A percentile compares a stretch with the other conserved stretches of the same genome.
These are phyloP conservation scores for Halcyon leucocephala DNA, from an alignment of 2,797 vertebrate genomes.

Conservation along the genomic window DNA sequence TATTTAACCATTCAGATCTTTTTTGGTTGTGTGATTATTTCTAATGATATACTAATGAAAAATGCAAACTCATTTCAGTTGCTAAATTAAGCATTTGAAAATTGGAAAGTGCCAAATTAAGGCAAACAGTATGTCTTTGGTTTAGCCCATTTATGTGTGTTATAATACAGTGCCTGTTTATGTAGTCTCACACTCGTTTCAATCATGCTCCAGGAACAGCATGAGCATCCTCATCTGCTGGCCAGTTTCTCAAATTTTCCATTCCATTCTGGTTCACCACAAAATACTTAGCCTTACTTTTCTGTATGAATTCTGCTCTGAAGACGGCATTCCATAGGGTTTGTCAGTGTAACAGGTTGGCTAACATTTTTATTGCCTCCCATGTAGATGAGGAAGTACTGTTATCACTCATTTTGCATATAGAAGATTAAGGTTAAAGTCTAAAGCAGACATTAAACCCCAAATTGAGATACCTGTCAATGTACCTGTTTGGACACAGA, in stretches of 20 bases:
- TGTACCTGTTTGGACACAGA: accelerated
- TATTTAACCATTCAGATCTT: not conserved
- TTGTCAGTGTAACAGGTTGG: not conserved
- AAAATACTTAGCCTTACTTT: not conserved
- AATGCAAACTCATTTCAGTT: not conserved
- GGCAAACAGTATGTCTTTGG: not conserved
- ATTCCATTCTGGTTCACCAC: not conserved
- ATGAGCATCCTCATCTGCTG: not conserved
- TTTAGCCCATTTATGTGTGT: not conserved
- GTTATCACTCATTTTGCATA: not conserved
- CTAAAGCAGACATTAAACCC: not conserved
- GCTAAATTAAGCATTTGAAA: not conserved
- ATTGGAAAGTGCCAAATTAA: not conserved
- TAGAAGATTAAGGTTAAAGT: not conserved
- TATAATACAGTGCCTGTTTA: not conserved
- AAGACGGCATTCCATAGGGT: not conserved
- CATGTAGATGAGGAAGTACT: no score
- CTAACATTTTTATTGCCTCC: not conserved
- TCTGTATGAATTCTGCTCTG: not conserved
- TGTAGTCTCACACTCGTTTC: not conserved
- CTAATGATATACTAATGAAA: not conserved
- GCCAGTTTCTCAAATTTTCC: not conserved
- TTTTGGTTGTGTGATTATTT: not conserved
- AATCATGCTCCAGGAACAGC: not conserved
- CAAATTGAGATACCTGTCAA: not conserved